Conservation (phyloP, 2,888 invertebrate genomes). For the Chloroclystis v-ata region DNA sequence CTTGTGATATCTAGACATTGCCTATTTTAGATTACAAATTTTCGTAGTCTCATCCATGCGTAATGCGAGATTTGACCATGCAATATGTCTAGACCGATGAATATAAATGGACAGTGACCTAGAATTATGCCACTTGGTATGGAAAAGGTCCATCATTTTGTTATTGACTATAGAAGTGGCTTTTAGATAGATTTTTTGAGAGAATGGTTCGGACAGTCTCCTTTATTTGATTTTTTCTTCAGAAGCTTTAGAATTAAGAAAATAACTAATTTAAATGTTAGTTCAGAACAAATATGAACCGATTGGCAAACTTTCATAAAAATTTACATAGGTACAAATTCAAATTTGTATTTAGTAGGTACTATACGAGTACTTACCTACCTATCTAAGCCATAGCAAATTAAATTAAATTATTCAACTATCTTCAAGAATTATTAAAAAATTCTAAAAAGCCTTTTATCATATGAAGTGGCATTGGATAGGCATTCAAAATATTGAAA, state of each 20-base stretch:
- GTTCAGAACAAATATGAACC: no score
- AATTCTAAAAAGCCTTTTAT: slow-evolving; percentile 59
- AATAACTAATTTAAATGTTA: no score
- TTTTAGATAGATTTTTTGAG: slow-evolving; percentile 7
- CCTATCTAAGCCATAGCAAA: not conserved
- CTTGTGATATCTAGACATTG: slow-evolving; percentile 62
- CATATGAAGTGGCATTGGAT: slow-evolving; percentile 60
- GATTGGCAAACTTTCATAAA: no score
- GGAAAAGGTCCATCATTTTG: slow-evolving; percentile 33
- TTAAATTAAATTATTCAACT: no score
- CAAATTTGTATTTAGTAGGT: no score
- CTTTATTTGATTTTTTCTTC: no score
- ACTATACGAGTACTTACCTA: not conserved
- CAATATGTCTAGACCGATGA: slow-evolving; percentile 75
- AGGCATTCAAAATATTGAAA: slow-evolving; percentile 57
- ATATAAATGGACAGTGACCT: slow-evolving; percentile 74
- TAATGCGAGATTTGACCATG: slow-evolving; percentile 75
- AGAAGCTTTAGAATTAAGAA: no score
- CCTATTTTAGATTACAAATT: slow-evolving; percentile 73
- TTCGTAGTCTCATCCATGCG: slow-evolving; percentile 68
- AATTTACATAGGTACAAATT: no score
- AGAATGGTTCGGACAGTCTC: not conserved
- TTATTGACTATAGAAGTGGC: slow-evolving; percentile 27
- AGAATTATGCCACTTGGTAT: slow-evolving; percentile 58
- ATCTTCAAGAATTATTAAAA: no score